These are phyloP conservation scores for Machimus atricapillus DNA, from an alignment of 2,888 invertebrate species.

Conservation along the genomic window DNA sequence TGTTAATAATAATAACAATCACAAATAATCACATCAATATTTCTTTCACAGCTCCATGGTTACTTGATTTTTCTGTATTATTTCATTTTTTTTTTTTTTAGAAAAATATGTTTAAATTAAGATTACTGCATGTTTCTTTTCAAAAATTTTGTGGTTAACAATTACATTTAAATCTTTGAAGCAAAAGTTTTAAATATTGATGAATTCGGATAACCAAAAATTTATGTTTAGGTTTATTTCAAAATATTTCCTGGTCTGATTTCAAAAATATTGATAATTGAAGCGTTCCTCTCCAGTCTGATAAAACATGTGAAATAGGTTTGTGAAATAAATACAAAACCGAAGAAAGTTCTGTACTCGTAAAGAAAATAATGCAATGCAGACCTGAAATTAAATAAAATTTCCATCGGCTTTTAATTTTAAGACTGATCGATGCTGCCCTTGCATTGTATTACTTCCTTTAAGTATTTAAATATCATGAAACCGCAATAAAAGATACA, in stretches of 20 bases:
- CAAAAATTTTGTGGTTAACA: neutral
- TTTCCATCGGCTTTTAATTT: neutral
- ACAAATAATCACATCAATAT: constrained; percentile 63
- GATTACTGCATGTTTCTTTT: constrained; percentile 5
- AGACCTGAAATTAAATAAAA: neutral
- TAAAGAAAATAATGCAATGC: neutral
- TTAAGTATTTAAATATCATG: neutral
- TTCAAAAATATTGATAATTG: constrained; percentile 29
- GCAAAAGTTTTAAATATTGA: neutral
- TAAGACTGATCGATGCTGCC: neutral
- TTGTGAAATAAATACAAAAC: neutral
- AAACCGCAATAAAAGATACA: neutral
- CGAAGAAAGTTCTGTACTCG: neutral
- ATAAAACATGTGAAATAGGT: neutral
- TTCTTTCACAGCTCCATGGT: constrained; percentile 63
- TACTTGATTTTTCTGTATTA: constrained; percentile 49
- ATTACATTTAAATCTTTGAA: neutral
- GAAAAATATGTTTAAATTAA: neutral
- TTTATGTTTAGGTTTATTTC: neutral
- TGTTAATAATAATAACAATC: constrained; percentile 56
- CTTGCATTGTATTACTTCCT: neutral
- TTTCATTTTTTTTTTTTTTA: neutral
- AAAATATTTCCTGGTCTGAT: constrained; percentile 15
- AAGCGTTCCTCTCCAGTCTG: constrained; percentile 13
- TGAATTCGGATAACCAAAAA: neutral